phyloP scores from a whole-genome alignment of 23 tunicate species.

The Oikopleura albicans region DNA sequence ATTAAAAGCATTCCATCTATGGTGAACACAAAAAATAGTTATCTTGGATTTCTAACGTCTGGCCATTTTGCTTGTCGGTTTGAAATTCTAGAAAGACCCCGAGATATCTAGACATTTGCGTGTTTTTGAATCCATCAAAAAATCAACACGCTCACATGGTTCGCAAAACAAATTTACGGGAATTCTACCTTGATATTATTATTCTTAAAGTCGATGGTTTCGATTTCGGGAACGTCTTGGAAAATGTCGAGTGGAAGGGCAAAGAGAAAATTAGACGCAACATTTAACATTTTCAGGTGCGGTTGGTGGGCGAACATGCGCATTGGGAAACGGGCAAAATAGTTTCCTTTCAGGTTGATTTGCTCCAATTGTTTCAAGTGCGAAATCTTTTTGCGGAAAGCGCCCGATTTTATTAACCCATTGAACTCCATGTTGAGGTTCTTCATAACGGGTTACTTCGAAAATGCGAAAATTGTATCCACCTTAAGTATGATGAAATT shows the following conservation, averaged over 20 bases:
- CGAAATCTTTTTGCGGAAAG: neutral
- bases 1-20: too few relatives aligned
- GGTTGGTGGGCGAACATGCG: neutral
- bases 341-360: neutral
- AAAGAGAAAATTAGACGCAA: neutral
- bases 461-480: too few relatives aligned
- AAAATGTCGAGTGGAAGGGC: constrained; percentile 10
- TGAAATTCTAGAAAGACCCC: too few relatives aligned
- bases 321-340: neutral
- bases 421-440: neutral
- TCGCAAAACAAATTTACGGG: too few relatives aligned
- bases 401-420: constrained; percentile 9
- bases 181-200: constrained; percentile 17
- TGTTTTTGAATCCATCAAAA: too few relatives aligned
- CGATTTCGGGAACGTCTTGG: neutral
- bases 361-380: neutral
- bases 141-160: too few relatives aligned
- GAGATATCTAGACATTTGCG: too few relatives aligned
- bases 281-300: neutral
- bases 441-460: too few relatives aligned
- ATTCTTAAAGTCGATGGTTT: neutral
- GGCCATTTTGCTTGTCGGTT: too few relatives aligned
- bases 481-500: too few relatives aligned
- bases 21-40: too few relatives aligned
- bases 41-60: too few relatives aligned